Evolutionary conservation across 2,888 invertebrate species (phyloP).

Genomic region (Antitype chi): DNA sequence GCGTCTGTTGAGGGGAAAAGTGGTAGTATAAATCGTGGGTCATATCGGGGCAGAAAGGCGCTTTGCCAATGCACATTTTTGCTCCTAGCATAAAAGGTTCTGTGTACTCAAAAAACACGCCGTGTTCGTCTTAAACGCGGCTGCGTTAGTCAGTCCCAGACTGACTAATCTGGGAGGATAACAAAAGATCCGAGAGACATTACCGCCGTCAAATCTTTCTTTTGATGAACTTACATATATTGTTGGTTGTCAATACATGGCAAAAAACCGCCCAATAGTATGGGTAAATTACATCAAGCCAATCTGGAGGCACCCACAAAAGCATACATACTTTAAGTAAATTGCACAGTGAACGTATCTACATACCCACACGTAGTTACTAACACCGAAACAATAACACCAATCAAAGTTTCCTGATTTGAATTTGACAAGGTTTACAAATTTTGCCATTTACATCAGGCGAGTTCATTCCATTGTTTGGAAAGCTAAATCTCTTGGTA

Average conservation of each 20-base stretch:
- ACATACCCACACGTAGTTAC: not conserved
- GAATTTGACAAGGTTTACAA: slow-evolving; percentile 1
- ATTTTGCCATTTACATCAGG: slow-evolving; percentile 6
- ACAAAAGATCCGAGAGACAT: not conserved
- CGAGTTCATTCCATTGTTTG: slow-evolving; percentile 20
- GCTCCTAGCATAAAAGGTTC: not conserved
- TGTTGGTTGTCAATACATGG: no score
- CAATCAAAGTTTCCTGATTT: slow-evolving; percentile 10
- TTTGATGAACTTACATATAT: not conserved
- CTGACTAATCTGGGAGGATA: not conserved
- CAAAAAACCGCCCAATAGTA: not conserved
- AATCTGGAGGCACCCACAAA: not conserved
- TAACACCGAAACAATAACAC: slow-evolving; percentile 3
- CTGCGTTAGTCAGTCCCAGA: no score
- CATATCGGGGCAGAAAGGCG: no score
- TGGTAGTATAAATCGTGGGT: no score
- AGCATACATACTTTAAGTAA: no score
- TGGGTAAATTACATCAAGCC: not conserved
- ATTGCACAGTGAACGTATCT: not conserved
- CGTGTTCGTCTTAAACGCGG: not conserved
- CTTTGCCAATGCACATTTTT: no score
- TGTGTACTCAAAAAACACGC: not conserved
- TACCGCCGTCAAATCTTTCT: not conserved
- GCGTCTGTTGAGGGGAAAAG: not conserved
- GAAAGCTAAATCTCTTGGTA: not conserved